A percentile compares a stretch with the other conserved stretches of the same genome.
Conservation (phyloP, 2,113 vertebrate genomes). For the Tonatia bakeri region DNA sequence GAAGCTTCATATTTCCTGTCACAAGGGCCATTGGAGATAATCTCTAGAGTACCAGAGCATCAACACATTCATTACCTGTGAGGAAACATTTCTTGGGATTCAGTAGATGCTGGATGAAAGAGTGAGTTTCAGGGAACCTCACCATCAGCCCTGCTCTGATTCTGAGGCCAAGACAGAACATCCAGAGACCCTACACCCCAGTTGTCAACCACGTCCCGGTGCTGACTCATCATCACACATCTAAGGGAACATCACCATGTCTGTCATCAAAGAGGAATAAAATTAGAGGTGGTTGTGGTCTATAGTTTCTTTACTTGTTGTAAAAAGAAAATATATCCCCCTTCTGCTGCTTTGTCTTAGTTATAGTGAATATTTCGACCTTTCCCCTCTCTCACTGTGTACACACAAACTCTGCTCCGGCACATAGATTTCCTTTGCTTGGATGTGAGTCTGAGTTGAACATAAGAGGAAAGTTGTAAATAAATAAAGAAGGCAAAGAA, state of each 20-base stretch:
- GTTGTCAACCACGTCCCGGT: not conserved
- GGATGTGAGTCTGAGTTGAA: not conserved
- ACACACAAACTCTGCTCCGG: not conserved
- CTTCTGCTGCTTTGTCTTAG: not conserved
- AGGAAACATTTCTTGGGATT: not conserved
- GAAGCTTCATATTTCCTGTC: not conserved
- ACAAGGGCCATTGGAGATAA: not conserved
- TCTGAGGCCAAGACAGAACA: not conserved
- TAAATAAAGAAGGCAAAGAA: constrained; percentile 1
- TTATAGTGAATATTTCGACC: not conserved
- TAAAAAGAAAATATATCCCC: not conserved
- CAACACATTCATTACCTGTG: not conserved
- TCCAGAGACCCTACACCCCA: not conserved
- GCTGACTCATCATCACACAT: not conserved
- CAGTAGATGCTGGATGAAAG: not conserved
- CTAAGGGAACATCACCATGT: not conserved
- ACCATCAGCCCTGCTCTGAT: not conserved
- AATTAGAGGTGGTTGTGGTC: not conserved
- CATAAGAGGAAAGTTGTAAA: not conserved
- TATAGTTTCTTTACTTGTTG: not conserved
- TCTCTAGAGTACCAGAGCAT: not conserved
- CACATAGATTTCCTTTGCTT: not conserved
- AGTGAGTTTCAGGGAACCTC: not conserved
- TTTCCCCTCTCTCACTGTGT: not conserved
- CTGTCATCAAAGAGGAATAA: not conserved